Conservation (phyloP, 2,113 vertebrate species). For the Salvelinus alpinus region DNA sequence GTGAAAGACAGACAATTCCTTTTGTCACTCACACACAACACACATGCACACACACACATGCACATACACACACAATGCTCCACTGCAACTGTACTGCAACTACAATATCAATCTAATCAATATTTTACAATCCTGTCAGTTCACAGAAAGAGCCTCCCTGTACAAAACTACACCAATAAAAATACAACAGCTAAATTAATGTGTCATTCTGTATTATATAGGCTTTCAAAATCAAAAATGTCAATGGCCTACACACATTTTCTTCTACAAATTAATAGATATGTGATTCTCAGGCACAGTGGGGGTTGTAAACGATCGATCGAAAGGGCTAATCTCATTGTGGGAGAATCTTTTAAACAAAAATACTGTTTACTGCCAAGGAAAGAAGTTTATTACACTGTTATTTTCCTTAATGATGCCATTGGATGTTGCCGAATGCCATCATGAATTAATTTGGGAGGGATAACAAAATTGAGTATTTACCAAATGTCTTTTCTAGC, state of each 20-base stretch:
- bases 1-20: too few species aligned
- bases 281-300: too few species aligned
- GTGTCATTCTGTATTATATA: too few species aligned
- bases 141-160: too few species aligned
- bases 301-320: background rate
- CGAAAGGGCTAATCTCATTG: background rate
- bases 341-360: conserved; percentile 8
- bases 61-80: background rate
- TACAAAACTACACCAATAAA: too few species aligned
- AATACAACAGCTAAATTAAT: too few species aligned
- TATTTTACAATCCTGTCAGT: too few species aligned
- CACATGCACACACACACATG: conserved; percentile 5
- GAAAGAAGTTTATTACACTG: conserved; percentile 8
- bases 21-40: too few species aligned
- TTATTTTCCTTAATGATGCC: conserved; percentile 16
- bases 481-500: conserved; percentile 5
- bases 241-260: too few species aligned
- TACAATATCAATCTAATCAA: too few species aligned
- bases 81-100: background rate
- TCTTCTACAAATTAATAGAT: too few species aligned
- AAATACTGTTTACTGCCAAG: conserved; percentile 9
- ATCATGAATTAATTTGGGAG: conserved; percentile 37
- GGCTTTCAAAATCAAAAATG: too few species aligned
- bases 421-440: conserved; percentile 19
- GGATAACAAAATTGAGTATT: conserved; percentile 18